Conservation (phyloP, 2,888 invertebrate species). For the Anagyrus pseudococci region DNA sequence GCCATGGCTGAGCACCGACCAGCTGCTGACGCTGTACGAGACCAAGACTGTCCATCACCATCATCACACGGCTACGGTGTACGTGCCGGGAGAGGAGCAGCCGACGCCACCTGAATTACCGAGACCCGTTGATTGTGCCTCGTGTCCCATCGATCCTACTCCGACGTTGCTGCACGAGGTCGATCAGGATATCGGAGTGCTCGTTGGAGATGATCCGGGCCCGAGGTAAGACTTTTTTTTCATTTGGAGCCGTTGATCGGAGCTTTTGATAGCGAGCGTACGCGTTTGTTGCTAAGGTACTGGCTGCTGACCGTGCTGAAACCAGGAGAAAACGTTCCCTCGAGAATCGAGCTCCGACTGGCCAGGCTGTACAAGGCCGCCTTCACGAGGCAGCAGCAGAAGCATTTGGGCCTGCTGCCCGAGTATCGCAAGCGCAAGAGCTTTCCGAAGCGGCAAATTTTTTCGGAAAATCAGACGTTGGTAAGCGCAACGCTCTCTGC, state of each 20-base stretch:
- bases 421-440: constrained; percentile 43
- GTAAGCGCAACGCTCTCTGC: too few relatives aligned
- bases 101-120: constrained; percentile 11
- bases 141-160: constrained; percentile 54
- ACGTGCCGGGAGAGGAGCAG: constrained; percentile 46
- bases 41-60: constrained; percentile 56
- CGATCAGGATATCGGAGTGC: constrained; percentile 55
- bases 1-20: constrained; percentile 66
- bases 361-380: constrained; percentile 82
- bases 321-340: constrained; percentile 63
- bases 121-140: constrained; percentile 44
- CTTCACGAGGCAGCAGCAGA: constrained; percentile 83
- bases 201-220: constrained; percentile 56
- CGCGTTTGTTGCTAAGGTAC: constrained; percentile 64
- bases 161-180: constrained; percentile 50
- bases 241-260: neutral
- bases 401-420: constrained; percentile 71
- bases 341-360: constrained; percentile 75
- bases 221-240: constrained; percentile 52
- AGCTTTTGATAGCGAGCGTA: neutral
- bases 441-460: constrained; percentile 20
- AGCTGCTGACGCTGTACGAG: constrained; percentile 54
- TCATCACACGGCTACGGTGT: constrained; percentile 53
- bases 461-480: constrained; percentile 2
- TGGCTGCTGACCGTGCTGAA: constrained; percentile 83